Percentiles rank a stretch among this genome's conserved stretches.
Evolutionary conservation across 2,888 invertebrate species (phyloP).

Genomic region (Ariolimax columbianus): DNA sequence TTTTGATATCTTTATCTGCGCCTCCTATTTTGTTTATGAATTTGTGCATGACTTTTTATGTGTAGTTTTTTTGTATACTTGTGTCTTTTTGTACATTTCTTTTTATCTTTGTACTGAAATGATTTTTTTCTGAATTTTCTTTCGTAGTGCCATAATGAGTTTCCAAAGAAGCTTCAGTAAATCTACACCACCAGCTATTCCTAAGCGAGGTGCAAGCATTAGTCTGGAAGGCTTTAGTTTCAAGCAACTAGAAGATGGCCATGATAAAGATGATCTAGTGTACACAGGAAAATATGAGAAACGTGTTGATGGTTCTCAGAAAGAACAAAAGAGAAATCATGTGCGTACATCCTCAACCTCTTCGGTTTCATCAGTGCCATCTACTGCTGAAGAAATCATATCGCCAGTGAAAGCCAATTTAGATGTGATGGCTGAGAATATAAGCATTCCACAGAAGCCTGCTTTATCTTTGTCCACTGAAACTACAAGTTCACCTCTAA

Average conservation of each 20-base stretch:
- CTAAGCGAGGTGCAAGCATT: conserved; percentile 37
- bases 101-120: background rate
- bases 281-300: conserved; percentile 68
- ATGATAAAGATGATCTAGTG: conserved; percentile 66
- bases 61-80: background rate
- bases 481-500: conserved; percentile 51
- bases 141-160: conserved; percentile 48
- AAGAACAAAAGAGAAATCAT: conserved; percentile 4
- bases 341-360: conserved; percentile 44
- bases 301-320: conserved; percentile 54
- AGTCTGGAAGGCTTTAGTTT: conserved; percentile 63
- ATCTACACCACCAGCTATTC: conserved; percentile 54
- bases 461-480: conserved; percentile 53
- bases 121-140: background rate
- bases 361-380: conserved; percentile 28
- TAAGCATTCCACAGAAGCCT: conserved; percentile 38
- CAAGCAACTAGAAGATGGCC: conserved; percentile 66
- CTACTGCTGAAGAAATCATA: conserved; percentile 12
- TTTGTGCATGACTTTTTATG: too few species aligned
- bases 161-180: conserved; percentile 40
- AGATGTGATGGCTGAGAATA: conserved; percentile 37
- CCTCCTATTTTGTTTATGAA: too few species aligned
- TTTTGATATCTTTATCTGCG: too few species aligned
- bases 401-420: conserved; percentile 18
- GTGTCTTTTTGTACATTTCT: background rate